Conservation (phyloP, 2,888 invertebrate genomes). For the Macaria liturata region DNA sequence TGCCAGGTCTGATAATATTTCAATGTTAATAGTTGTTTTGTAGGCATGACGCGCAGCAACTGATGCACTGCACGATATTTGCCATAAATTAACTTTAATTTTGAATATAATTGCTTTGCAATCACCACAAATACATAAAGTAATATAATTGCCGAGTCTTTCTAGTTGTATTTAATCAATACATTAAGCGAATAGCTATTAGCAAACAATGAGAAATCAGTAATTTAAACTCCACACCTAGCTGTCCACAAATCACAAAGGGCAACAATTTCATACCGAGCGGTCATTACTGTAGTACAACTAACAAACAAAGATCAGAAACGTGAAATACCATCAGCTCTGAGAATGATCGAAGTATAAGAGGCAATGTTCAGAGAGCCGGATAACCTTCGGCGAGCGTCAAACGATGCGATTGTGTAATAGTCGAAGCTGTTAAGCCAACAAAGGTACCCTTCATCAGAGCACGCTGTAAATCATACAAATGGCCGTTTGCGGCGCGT, state of each 20-base stretch:
- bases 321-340: conserved; percentile 61
- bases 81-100: no score
- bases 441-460: conserved; percentile 69
- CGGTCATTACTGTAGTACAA: conserved; percentile 35
- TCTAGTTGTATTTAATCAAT: no score
- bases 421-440: conserved; percentile 62
- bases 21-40: no score
- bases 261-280: conserved; percentile 36
- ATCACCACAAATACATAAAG: no score
- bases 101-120: no score
- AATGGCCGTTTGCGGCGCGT: conserved; percentile 72
- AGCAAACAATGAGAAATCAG: conserved; percentile 8
- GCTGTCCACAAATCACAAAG: conserved; percentile 32
- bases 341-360: conserved; percentile 30
- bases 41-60: conserved; percentile 3
- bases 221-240: conserved; percentile 22
- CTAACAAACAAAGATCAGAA: conserved; percentile 55
- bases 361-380: conserved; percentile 37
- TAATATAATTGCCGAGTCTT: no score
- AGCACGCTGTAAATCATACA: conserved; percentile 73
- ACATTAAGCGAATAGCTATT: no score
- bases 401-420: conserved; percentile 69
- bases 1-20: no score
- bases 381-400: conserved; percentile 68
- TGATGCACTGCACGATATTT: no score